Percentiles rank a stretch among this genome's conserved stretches.
phyloP scores from a whole-genome alignment of 2,113 vertebrate species.

The Thymallus thymallus region DNA sequence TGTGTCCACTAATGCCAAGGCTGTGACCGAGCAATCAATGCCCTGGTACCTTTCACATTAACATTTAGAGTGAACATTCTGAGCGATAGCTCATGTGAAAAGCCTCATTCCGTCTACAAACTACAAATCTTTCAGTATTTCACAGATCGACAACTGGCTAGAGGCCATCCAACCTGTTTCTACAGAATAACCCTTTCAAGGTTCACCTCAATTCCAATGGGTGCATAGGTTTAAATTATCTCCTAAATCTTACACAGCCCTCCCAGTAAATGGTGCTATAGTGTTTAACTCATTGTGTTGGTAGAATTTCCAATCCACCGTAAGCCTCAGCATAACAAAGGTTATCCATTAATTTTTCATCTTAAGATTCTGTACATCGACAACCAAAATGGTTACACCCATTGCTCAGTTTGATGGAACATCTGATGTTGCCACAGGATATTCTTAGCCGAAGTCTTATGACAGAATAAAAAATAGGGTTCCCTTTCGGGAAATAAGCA shows the following conservation, averaged over 20 bases:
- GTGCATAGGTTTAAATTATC: neutral
- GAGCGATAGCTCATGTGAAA: neutral
- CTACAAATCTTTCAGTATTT: slow-evolving; percentile 20
- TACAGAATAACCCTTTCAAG: neutral
- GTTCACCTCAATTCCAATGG: neutral
- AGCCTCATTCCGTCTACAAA: neutral
- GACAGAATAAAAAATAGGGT: slow-evolving; percentile 13
- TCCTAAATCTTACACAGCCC: neutral
- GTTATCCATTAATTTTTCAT: neutral
- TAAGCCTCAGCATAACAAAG: neutral
- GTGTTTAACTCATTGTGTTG: neutral
- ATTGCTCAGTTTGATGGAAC: slow-evolving; percentile 22
- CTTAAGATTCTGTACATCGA: neutral
- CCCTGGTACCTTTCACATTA: neutral
- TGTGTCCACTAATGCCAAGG: slow-evolving; percentile 5
- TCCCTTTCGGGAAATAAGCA: too few relatives aligned
- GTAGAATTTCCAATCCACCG: neutral
- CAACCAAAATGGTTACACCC: slow-evolving; percentile 6
- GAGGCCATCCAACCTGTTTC: neutral
- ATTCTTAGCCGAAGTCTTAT: neutral
- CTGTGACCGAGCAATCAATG: slow-evolving; percentile 18
- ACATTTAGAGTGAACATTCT: slow-evolving; percentile 7
- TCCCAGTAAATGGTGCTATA: neutral
- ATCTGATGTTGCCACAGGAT: slow-evolving; percentile 24
- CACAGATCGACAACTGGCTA: slow-evolving; percentile 13